Evolutionary conservation across 2,888 invertebrate species (phyloP), one percentile per base, ranked within the genome.

Genomic region (Epiblema foenella): DNA sequence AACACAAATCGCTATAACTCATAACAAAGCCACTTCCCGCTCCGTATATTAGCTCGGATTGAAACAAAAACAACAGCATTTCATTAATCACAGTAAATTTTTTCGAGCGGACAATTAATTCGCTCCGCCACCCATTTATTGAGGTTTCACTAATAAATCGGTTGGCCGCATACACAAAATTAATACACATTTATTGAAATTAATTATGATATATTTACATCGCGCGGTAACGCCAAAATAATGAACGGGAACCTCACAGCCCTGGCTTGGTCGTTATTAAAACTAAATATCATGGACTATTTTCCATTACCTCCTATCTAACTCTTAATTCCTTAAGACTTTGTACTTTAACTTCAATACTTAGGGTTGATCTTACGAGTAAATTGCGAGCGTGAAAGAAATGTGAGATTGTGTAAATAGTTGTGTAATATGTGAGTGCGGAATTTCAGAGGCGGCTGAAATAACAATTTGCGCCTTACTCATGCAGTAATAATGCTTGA

Each of bases 171-270:
- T 56, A 7, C 54, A n/a, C 29, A 37, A 57, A 69, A 49, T 33
- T 37, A 69, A 69, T 68, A 15, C 56, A 42, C 39, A 56, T 62
- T 33, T 63, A 69, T 69, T 68, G 49, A 20, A 63, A 57, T 69
- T 49, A 37, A 69, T 69, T 37, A 49, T 69, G 56, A 57, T 49
- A 69, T 49, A 57, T 56, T 24, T 37, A 46, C 51, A 20, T 59
- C 24, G 11, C 49, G 49, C 12, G 8, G 8, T 39, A 24, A n/a
- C 17, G 42, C 59, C 51, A 24, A 59, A 59, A 68, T 68, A 68
- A 68, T 52, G 29, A 46, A 60, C 52, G 52, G 18, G 29, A 17
- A 37, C 37, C 52, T 39, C 49, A 51, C 62, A 51, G 33, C 62
- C 29, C 49, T 29, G 17, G 39, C 46, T 15, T 17, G 58, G 20